Evolutionary conservation across 2,888 invertebrate species (phyloP).

Genomic region (Phengaris arion): DNA sequence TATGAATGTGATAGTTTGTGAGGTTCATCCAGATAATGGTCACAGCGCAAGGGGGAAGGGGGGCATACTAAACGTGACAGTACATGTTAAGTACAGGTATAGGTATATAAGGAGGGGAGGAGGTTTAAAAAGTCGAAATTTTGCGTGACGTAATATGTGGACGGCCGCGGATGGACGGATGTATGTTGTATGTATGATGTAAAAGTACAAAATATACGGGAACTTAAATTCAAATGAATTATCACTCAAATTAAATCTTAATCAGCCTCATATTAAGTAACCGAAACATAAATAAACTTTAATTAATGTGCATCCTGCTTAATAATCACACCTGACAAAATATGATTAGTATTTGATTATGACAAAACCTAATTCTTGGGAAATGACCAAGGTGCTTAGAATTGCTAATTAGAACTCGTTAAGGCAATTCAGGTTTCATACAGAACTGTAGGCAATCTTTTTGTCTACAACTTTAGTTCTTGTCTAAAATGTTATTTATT

Average conservation of each 20-base stretch:
- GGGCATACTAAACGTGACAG: too few relatives aligned
- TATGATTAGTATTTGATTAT: constrained; percentile 30
- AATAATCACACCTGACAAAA: constrained; percentile 29
- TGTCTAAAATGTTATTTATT: too few relatives aligned
- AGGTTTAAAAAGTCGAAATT: too few relatives aligned
- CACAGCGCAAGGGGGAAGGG: too few relatives aligned
- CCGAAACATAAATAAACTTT: not conserved
- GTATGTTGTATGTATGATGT: too few relatives aligned
- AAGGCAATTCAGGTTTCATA: not conserved
- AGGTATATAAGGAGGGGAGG: too few relatives aligned
- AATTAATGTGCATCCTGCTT: constrained; percentile 15
- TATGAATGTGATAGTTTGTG: too few relatives aligned
- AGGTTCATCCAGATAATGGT: too few relatives aligned
- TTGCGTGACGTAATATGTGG: too few relatives aligned
- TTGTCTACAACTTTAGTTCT: not conserved
- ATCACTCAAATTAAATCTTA: not conserved
- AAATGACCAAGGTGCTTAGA: constrained; percentile 32
- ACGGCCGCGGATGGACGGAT: too few relatives aligned
- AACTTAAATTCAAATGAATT: not conserved
- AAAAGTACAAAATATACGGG: not conserved
- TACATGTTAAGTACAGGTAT: too few relatives aligned
- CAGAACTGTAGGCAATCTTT: not conserved
- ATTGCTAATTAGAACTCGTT: constrained; percentile 23
- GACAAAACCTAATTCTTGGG: constrained; percentile 35
- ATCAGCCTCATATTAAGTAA: not conserved